These are phyloP conservation scores for Micronycteris hirsuta DNA, from an alignment of 2,113 vertebrate species.

Conservation along the genomic window DNA sequence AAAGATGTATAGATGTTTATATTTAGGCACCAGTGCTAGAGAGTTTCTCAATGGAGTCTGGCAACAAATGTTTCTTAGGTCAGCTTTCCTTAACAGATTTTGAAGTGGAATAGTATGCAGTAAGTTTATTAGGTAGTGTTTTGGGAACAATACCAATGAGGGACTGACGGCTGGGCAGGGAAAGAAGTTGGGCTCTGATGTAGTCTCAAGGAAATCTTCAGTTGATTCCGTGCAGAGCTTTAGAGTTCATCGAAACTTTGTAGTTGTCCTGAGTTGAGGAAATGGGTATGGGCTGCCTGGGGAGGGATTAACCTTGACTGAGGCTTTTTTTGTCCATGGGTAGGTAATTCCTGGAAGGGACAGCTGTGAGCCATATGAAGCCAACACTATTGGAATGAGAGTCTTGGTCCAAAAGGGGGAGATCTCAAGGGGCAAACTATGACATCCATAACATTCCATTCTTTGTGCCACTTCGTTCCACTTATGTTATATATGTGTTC, in stretches of 20 bases:
- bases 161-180: not conserved
- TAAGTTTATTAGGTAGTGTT: not conserved
- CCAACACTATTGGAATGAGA: not conserved
- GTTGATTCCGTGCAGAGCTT: not conserved
- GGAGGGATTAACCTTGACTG: not conserved
- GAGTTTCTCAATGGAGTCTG: not conserved
- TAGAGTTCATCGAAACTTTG: not conserved
- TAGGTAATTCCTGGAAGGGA: not conserved
- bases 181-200: not conserved
- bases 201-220: not conserved
- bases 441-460: not conserved
- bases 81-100: not conserved
- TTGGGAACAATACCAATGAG: not conserved
- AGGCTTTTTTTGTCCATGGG: not conserved
- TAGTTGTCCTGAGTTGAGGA: not conserved
- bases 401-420: too few species aligned
- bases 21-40: not conserved
- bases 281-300: not conserved
- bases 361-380: not conserved
- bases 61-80: not conserved
- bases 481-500: not conserved
- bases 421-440: not conserved
- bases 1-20: not conserved
- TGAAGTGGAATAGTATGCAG: not conserved
- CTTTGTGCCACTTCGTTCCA: not conserved